Percentiles rank a stretch among this genome's conserved stretches.
phyloP scores from a whole-genome alignment of 2,113 vertebrate species.

The Turnix velox region DNA sequence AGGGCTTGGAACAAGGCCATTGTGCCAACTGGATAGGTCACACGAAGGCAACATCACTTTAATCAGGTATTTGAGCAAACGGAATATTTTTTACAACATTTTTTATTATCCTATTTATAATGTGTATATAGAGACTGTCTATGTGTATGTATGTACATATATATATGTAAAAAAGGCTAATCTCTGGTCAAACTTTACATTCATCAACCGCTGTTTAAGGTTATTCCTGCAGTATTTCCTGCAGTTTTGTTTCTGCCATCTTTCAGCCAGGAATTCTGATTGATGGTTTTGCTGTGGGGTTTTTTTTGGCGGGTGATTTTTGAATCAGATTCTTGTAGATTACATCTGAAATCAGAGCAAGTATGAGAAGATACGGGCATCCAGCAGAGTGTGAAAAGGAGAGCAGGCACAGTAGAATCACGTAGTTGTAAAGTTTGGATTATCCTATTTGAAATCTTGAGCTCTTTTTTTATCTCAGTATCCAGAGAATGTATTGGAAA shows the following conservation, averaged over 20 bases:
- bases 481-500: neutral
- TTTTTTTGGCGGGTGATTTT: neutral
- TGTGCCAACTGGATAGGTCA: neutral
- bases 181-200: neutral
- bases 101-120: constrained; percentile 51
- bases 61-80: constrained; percentile 11
- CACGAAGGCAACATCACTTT: neutral
- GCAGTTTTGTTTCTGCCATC: neutral
- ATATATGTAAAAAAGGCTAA: neutral
- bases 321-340: neutral
- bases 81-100: constrained; percentile 49
- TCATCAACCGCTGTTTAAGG: neutral
- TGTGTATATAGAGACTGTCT: constrained; percentile 10
- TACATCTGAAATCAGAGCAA: neutral
- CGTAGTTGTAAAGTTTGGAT: neutral
- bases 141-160: neutral
- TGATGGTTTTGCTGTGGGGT: neutral
- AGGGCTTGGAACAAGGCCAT: neutral
- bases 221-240: neutral
- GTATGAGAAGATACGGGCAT: neutral
- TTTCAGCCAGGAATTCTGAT: neutral
- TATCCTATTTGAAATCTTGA: neutral
- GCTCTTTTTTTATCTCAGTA: neutral
- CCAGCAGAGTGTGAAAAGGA: neutral
- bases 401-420: neutral